These are phyloP conservation scores for Chymomyza costata DNA, from an alignment of 1,140 invertebrate genomes.

Conservation along the genomic window DNA sequence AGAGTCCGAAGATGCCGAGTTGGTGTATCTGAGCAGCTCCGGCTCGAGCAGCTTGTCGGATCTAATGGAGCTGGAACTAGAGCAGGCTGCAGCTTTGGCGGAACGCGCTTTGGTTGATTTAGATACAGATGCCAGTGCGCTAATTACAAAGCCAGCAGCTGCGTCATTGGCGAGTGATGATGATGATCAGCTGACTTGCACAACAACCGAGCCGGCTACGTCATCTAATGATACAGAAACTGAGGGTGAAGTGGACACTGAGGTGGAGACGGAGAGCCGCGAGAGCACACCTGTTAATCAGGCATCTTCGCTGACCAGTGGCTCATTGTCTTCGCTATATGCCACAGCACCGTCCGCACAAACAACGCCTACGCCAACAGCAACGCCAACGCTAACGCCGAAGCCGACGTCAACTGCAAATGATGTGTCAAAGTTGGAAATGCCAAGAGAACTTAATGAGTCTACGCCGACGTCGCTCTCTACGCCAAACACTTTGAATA, in stretches of 20 bases:
- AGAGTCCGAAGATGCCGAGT: slow-evolving; percentile 58
- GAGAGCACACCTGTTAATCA: slow-evolving; percentile 74
- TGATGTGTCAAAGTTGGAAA: slow-evolving; percentile 5
- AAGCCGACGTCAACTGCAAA: background rate
- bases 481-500: background rate
- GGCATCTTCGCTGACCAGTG: slow-evolving; percentile 10
- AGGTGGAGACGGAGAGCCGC: slow-evolving; percentile 39
- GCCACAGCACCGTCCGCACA: slow-evolving; percentile 25
- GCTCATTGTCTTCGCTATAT: slow-evolving; percentile 32
- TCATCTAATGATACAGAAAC: slow-evolving; percentile 54
- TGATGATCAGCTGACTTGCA: slow-evolving; percentile 36
- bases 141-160: slow-evolving; percentile 32
- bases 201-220: slow-evolving; percentile 40
- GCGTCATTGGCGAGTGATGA: slow-evolving; percentile 24
- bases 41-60: slow-evolving; percentile 70
- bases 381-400: slow-evolving; percentile 40
- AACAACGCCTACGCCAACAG: slow-evolving; percentile 11
- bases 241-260: slow-evolving; percentile 24
- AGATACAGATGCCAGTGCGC: slow-evolving; percentile 55
- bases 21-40: slow-evolving; percentile 67
- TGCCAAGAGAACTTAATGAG: background rate
- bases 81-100: slow-evolving; percentile 48
- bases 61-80: slow-evolving; percentile 59
- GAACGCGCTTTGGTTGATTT: slow-evolving; percentile 53
- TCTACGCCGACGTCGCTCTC: background rate